Evolutionary conservation across 2,888 invertebrate genomes (phyloP).

Genomic region (Ornithoptera alexandrae): DNA sequence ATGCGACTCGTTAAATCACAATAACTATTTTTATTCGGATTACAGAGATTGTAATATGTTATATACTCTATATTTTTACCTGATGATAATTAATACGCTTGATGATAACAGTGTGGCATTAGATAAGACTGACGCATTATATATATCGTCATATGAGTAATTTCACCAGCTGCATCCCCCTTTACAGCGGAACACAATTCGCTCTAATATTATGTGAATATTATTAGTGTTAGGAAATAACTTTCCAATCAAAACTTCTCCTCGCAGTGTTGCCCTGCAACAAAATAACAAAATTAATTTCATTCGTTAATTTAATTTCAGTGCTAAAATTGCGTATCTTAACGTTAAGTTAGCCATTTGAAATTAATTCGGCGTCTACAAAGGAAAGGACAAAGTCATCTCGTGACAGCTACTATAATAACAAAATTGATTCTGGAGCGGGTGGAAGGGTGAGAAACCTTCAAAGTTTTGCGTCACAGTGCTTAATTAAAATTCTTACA

Average conservation of each 20-base stretch:
- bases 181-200: too few species aligned
- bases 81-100: too few species aligned
- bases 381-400: constrained; percentile 26
- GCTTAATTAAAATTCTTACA: constrained; percentile 62
- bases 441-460: constrained; percentile 37
- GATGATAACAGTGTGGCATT: too few species aligned
- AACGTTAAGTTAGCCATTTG: constrained; percentile 21
- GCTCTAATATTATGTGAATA: not conserved
- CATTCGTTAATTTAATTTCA: constrained; percentile 19
- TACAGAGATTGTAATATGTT: too few species aligned
- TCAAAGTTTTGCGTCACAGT: constrained; percentile 54
- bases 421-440: constrained; percentile 34
- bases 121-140: too few species aligned
- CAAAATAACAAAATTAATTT: constrained; percentile 22
- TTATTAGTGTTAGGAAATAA: not conserved
- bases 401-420: constrained; percentile 26
- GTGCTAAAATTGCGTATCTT: constrained; percentile 20
- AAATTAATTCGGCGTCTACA: constrained; percentile 21
- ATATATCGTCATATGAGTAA: too few species aligned
- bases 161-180: too few species aligned
- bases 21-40: too few species aligned
- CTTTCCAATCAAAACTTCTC: constrained; percentile 7
- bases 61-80: too few species aligned
- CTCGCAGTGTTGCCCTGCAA: not conserved
- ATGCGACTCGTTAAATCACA: too few species aligned